phyloP scores from a whole-genome alignment of 2,113 vertebrate genomes.

The Vulpes ferrilata region DNA sequence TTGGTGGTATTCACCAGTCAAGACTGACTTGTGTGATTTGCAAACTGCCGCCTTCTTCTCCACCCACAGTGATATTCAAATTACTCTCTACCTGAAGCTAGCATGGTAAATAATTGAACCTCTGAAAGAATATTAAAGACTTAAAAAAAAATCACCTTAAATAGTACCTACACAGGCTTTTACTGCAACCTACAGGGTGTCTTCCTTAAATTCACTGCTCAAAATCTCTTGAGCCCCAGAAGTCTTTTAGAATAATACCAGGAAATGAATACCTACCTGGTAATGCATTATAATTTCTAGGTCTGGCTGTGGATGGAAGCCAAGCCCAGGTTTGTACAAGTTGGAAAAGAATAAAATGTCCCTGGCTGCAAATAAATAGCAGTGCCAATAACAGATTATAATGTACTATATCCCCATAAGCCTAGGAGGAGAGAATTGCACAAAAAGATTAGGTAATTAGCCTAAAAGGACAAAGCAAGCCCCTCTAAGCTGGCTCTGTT shows the following conservation, averaged over 20 bases:
- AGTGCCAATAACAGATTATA: conserved; percentile 48
- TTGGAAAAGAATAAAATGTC: conserved; percentile 72
- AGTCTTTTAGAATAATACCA: conserved; percentile 67
- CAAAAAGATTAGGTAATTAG: neutral
- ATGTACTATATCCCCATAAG: neutral
- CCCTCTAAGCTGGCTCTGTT: neutral
- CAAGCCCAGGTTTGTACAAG: conserved; percentile 72
- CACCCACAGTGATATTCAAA: conserved; percentile 39
- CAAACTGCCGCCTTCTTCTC: neutral
- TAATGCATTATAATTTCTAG: conserved; percentile 72
- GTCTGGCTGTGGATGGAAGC: conserved; percentile 64
- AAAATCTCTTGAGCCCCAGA: conserved; percentile 57
- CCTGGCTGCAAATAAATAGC: conserved; percentile 69
- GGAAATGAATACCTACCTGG: conserved; percentile 65
- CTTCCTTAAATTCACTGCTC: conserved; percentile 58
- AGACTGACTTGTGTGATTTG: neutral
- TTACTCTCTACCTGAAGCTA: conserved; percentile 34
- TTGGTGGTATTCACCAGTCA: neutral
- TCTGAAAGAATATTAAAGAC: conserved; percentile 62
- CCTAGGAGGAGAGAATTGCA: conserved; percentile 4
- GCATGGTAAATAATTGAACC: conserved; percentile 54
- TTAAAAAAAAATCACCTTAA: neutral
- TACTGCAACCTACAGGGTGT: conserved; percentile 21
- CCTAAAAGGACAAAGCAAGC: neutral
- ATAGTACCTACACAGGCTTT: conserved; percentile 43